These are phyloP conservation scores for Proteles cristata DNA, from an alignment of 2,113 vertebrate genomes.

Conservation along the genomic window DNA sequence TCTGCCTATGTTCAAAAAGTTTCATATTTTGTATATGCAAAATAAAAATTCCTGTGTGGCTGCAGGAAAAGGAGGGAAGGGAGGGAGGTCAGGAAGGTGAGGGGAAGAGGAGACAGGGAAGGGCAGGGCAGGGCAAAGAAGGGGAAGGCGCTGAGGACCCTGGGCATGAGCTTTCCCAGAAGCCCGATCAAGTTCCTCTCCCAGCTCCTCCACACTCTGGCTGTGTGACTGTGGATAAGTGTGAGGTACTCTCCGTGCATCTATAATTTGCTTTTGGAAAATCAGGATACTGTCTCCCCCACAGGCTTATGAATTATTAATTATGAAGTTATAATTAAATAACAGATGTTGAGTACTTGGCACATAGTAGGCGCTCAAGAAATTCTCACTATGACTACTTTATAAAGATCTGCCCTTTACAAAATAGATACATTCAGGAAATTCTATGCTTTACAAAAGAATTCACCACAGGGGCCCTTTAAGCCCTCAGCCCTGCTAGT, in stretches of 20 bases:
- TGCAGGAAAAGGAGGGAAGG: background rate
- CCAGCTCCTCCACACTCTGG: background rate
- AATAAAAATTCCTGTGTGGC: constrained; percentile 34
- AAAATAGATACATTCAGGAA: constrained; percentile 58
- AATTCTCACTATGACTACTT: constrained; percentile 39
- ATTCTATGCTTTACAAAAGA: constrained; percentile 72
- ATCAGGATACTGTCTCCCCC: background rate
- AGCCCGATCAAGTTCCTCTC: background rate
- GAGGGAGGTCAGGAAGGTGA: too few relatives aligned
- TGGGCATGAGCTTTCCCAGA: background rate
- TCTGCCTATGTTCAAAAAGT: background rate
- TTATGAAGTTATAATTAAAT: background rate
- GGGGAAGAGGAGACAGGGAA: background rate
- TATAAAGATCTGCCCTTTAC: constrained; percentile 61
- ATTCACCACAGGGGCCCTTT: constrained; percentile 72
- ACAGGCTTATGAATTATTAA: background rate
- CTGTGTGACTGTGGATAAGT: background rate
- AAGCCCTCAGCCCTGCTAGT: constrained; percentile 65
- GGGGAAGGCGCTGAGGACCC: too few relatives aligned
- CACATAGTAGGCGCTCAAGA: constrained; percentile 73
- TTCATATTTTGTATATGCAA: background rate
- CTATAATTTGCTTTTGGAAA: background rate
- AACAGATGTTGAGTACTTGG: constrained; percentile 28
- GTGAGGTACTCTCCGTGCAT: background rate
- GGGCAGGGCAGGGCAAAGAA: background rate